These are phyloP conservation scores for Aleiodes leptofemur DNA, from an alignment of 2,888 invertebrate genomes.

Conservation along the genomic window DNA sequence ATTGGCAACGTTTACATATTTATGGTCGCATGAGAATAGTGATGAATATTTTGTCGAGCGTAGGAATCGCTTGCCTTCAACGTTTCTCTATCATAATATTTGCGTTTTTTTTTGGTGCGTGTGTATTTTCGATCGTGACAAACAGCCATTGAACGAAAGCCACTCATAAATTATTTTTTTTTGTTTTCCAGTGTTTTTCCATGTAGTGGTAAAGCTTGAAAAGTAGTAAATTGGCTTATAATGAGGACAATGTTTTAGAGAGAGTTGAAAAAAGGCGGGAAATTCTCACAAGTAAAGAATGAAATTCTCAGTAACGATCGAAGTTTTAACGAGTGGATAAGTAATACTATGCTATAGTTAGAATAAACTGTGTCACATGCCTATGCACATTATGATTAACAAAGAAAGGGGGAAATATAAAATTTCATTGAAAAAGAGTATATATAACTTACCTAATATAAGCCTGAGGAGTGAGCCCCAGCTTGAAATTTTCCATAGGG, in stretches of 20 bases:
- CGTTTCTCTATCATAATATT: neutral
- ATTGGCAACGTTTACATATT: conserved; percentile 1
- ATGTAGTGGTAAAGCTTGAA: neutral
- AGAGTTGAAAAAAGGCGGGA: conserved; percentile 4
- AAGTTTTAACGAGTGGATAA: conserved; percentile 19
- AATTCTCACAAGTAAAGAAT: neutral
- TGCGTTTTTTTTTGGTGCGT: neutral
- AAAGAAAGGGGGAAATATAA: too few species aligned
- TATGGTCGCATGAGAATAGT: conserved; percentile 14
- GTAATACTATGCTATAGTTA: conserved; percentile 6
- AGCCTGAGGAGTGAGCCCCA: conserved; percentile 50
- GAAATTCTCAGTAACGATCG: conserved; percentile 17
- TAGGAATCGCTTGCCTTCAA: conserved; percentile 5
- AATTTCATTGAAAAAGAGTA: too few species aligned
- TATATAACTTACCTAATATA: conserved; percentile 51
- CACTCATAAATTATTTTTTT: neutral
- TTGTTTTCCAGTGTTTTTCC: neutral
- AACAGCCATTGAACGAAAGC: neutral
- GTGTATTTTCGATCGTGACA: conserved; percentile 15
- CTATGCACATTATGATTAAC: neutral
- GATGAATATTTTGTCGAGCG: conserved; percentile 14
- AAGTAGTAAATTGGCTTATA: neutral
- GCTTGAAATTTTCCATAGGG: conserved; percentile 54
- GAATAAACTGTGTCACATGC: conserved; percentile 3
- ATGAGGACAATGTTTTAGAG: neutral